Evolutionary conservation across 2,113 vertebrate species (phyloP), one percentile per base, ranked within the genome.

Genomic region (Columbina picui): DNA sequence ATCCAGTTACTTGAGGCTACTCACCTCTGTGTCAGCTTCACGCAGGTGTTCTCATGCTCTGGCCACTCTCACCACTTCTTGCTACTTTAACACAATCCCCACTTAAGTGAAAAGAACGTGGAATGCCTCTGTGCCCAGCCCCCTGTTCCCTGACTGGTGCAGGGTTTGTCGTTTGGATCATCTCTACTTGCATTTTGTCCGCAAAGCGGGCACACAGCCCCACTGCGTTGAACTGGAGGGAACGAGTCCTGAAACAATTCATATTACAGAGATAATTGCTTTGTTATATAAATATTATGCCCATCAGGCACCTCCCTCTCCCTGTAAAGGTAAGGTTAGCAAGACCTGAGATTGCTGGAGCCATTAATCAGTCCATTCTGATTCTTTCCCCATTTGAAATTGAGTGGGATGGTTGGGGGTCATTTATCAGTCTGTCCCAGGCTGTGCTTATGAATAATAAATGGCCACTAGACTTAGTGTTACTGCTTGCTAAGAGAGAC

Each of bases 401-500:
- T 7, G 59, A 77, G 59, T 77, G 69, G 64, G 73, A 73, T 93
- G 55, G 59, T 64, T 80, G 47, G 50, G 68, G 87, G 71, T 56
- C 87, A 69, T 95, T 93, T 76, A 81, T 93, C 84, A 84, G 77
- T 60, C 87, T 89, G 17, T 90, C 84, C 75, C 32, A 38, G 75
- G 29, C 84, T 90, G 53, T 79, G 64, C 43, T 89, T 83, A 77
- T 86, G 76, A 93, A 79, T 85, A 93, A 96, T 56, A 89, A 89
- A 89, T 65, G 55, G 80, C 67, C 71, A 63, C 87, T 57, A 52
- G 71, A 36, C 57, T 43, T 39, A 65, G 83, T 78, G 61, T 83
- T 88, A 67, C 2, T 0, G 65, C 61, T 95, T n/a, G 49, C 56
- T 22, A 26, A 45, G 61, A 75, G 3, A 88, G 80, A 82, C 43